Base-by-base conservation (phyloP, 2,113 vertebrate genomes). In the Seriola quinqueradiata region DNA sequence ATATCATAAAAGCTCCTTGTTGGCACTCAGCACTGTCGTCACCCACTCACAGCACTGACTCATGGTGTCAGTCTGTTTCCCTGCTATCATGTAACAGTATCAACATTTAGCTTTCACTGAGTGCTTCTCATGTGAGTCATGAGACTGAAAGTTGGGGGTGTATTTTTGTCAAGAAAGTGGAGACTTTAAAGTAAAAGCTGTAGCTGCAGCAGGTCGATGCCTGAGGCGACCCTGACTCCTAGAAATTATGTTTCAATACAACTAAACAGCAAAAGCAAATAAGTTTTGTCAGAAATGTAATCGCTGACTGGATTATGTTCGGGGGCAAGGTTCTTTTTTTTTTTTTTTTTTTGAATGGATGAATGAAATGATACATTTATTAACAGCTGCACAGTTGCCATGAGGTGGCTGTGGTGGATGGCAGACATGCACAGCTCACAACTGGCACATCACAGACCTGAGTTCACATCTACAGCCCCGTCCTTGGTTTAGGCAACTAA, bases 1-100 rank as follows among this genome's bases (percentile, higher is more conserved):
- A 87, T 80, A 85, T 87, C 82, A 82, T 79, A 88, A 87, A 86
- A 82, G 83, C 81, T 73, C 65, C 75, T 85, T 38, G 74, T 68
- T 81, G 86, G 70, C 88, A 82, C 85, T 86, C 54, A 6, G 64
- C 23, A 4, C 55, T 23, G 52, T 69, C 55, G 21, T 77, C 88
- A 78, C 71, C 84, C 83, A 78, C 83, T 81, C 77, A 67, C 70
- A 70, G 8, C 52, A 57, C 81, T 87, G 82, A 84, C 75, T 81
- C 79, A 74, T 4, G 57, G 44, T 69, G 79, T 81, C 74, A 36
- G 44, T 82, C 77, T 61, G 59, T 63, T 70, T 82, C 77, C 55
- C 66, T 23, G 63, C 57, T 44, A 70, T 85, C 79, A 64, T 57
- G 72, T 42, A 64, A 78, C 77, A 75, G n/a, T 48, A 34, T 66